Evolutionary conservation across 1,140 invertebrate genomes (phyloP).

Genomic region (Tetramorium parvispinum): DNA sequence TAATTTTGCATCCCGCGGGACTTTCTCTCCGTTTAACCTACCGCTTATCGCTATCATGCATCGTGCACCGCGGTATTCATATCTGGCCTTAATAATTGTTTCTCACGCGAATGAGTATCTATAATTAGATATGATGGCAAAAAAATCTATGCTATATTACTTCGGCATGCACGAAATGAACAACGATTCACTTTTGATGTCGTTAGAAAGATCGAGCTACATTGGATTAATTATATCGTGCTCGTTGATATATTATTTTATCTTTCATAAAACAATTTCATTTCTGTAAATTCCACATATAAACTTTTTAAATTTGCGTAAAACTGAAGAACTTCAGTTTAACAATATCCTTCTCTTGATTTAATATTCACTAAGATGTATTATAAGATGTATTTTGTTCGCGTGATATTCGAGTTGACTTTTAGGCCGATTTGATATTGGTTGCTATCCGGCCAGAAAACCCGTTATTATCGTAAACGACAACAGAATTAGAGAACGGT

Average conservation of each 20-base stretch:
- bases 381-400: background rate
- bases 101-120: conserved; percentile 24
- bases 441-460: conserved; percentile 26
- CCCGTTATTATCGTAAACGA: conserved; percentile 66
- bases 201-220: too few relatives aligned
- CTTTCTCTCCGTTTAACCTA: conserved; percentile 34
- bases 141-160: background rate
- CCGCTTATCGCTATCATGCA: conserved; percentile 21
- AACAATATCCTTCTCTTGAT: background rate
- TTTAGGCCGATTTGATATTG: conserved; percentile 6
- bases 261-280: background rate
- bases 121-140: conserved; percentile 12
- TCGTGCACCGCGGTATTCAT: background rate
- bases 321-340: background rate
- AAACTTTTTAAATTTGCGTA: background rate
- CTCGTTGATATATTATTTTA: background rate
- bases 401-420: conserved; percentile 17
- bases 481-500: conserved; percentile 61
- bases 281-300: too few relatives aligned
- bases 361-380: background rate
- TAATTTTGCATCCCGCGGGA: conserved; percentile 36
- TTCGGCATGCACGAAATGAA: too few relatives aligned
- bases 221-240: too few relatives aligned
- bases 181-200: too few relatives aligned
- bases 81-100: conserved; percentile 44